Percentiles rank a stretch among this genome's conserved stretches.
These are phyloP conservation scores for Callorhinus ursinus DNA, from an alignment of 2,113 vertebrate genomes.

Conservation along the genomic window DNA sequence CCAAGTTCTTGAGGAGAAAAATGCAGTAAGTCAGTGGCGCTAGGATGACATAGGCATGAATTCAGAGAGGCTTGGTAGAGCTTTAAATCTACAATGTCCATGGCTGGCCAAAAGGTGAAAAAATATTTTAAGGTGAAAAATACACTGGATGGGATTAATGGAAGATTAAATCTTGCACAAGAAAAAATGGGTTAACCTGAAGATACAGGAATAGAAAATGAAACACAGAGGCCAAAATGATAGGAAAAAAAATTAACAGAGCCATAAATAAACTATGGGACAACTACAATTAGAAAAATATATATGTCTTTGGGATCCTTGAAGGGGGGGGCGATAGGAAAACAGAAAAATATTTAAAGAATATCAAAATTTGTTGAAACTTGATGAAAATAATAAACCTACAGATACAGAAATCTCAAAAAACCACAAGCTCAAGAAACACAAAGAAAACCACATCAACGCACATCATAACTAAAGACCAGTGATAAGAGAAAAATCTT, in stretches of 20 bases:
- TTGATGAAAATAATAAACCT: constrained; percentile 14
- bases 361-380: neutral
- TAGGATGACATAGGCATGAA: neutral
- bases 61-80: neutral
- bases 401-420: neutral
- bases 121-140: constrained; percentile 20
- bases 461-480: neutral
- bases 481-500: neutral
- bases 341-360: neutral
- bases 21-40: neutral
- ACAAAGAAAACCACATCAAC: neutral
- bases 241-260: neutral
- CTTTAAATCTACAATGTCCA: neutral
- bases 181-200: neutral
- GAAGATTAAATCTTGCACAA: neutral
- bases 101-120: neutral
- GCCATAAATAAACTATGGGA: neutral
- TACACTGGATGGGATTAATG: neutral
- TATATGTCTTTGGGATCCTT: neutral
- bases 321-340: neutral
- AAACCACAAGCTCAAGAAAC: neutral
- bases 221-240: neutral
- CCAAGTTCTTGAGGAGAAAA: constrained; percentile 25
- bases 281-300: neutral
- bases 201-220: neutral